Evolutionary conservation across 2,797 vertebrate genomes (phyloP), one percentile per base, ranked within the genome.

Genomic region (Menidia menidia): DNA sequence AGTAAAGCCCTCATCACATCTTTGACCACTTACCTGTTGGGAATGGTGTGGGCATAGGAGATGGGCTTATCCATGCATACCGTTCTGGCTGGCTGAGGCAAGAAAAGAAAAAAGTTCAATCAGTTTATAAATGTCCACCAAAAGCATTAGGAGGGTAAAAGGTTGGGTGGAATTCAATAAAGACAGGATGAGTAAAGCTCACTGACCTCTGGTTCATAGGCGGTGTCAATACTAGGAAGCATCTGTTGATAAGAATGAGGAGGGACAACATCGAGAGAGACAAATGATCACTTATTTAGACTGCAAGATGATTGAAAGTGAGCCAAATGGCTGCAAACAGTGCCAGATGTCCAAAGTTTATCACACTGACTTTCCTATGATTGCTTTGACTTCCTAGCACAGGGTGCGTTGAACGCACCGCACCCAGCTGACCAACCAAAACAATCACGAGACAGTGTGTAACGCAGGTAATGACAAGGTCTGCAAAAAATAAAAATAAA

Each of bases 61-160:
- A 95, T 93, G 0, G 78, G 43, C 39, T 71, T 52, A 60, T 92
- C 86, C 92, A 94, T 92, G 80, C 95, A 96, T 43, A 90, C 73
- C 51, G 68, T 66, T 54, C 45, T 83, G 35, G 90, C 77, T 18
- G 86, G 84, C 94, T 95, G 75, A 42, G 55, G 42, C 4, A 32
- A 59, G 44, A 69, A 70, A 1, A 30, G 33, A 60, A 65, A 14
- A 0, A 13, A 35, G 8, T 47, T 0, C 51, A 3, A 31, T 66
- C 13, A 31, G 1, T 50, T 32, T 25, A 25, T 25, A 1, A 25
- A 25, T 25, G 25, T 25, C 25, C 25, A 25, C 25, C 25, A 25
- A 53, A 25, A 35, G 44, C n/a, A 16, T 4, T n/a, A 12, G 2
- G 15, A 41, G 10, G 55, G 60, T 75, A 70, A 86, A 74, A 80